These are phyloP conservation scores for Hypomecis atomaria DNA, from an alignment of 2,888 invertebrate genomes.

Conservation along the genomic window DNA sequence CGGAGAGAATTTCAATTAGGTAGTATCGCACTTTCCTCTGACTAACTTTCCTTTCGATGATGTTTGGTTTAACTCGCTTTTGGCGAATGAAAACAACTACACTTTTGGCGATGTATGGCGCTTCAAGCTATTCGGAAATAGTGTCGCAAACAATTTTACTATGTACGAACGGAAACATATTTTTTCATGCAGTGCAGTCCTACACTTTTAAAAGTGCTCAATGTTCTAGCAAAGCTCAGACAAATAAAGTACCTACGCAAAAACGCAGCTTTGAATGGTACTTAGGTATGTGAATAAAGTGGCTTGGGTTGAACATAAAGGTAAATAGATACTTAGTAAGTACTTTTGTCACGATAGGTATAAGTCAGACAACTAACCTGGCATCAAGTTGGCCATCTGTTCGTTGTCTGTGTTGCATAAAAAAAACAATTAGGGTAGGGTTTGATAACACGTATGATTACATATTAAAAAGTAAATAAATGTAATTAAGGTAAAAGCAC, in stretches of 20 bases:
- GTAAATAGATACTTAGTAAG: neutral
- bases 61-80: no score
- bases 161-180: no score
- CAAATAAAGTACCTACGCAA: neutral
- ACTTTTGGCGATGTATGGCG: no score
- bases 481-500: neutral
- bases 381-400: conserved; percentile 48
- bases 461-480: neutral
- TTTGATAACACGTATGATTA: conserved; percentile 9
- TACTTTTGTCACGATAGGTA: conserved; percentile 9
- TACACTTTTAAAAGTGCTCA: no score
- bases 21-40: no score
- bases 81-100: no score
- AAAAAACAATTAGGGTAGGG: conserved; percentile 36
- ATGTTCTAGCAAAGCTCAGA: no score
- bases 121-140: no score
- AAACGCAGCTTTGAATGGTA: conserved; percentile 1
- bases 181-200: no score
- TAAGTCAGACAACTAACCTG: conserved; percentile 45
- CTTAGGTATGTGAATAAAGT: neutral
- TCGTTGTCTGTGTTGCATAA: conserved; percentile 45
- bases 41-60: no score
- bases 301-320: neutral
- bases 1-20: no score
- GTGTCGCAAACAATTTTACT: no score